phyloP scores from a whole-genome alignment of 2,113 vertebrate genomes.

The Silurus meridionalis region DNA sequence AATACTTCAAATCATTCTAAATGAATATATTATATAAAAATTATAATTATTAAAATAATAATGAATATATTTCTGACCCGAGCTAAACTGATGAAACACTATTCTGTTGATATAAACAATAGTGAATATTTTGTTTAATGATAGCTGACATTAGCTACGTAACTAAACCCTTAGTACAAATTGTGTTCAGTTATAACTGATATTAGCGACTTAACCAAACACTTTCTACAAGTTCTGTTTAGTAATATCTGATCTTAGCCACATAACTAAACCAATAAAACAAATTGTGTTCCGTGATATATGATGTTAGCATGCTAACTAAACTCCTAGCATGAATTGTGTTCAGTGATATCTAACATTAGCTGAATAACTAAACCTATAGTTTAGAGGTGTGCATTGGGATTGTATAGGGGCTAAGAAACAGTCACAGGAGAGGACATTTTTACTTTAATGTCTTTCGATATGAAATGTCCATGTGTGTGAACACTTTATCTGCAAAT shows the following conservation, averaged over 20 bases:
- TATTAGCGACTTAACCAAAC: neutral
- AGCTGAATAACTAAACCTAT: neutral
- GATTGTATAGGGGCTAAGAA: neutral
- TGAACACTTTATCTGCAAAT: neutral
- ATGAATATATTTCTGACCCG: no score
- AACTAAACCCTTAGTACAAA: neutral
- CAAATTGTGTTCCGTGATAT: neutral
- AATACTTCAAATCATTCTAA: no score
- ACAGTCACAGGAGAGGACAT: neutral
- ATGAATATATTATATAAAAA: no score
- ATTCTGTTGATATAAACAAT: neutral
- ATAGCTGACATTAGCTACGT: neutral
- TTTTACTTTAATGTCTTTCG: neutral
- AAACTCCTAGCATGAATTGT: neutral
- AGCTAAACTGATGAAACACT: no score
- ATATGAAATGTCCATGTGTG: neutral
- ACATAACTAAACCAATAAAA: neutral
- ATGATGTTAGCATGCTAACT: neutral
- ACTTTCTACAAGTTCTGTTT: neutral
- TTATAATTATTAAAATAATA: no score
- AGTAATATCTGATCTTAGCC: neutral
- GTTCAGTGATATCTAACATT: neutral
- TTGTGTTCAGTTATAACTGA: neutral
- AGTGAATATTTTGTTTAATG: neutral
- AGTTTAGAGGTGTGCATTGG: neutral